Base-by-base conservation (phyloP, 2,888 invertebrate species). In the Apodemia hepburni region DNA sequence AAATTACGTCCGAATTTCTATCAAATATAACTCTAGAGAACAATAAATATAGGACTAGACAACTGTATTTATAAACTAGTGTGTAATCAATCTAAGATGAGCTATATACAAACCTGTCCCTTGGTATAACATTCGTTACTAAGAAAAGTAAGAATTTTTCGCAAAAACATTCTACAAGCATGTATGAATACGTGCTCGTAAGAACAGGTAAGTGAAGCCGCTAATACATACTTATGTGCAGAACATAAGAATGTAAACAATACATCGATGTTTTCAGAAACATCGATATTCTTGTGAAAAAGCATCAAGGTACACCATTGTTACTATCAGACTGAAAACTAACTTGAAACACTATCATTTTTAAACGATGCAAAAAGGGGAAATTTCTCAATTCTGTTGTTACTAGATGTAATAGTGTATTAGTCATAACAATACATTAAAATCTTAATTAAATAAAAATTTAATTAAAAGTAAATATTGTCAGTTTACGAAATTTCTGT, bases 81-180 rank as follows among this genome's bases (percentile, higher is more conserved):
- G 12, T 51, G 27, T 54, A 54, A 54, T 54, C 27, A 7, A 54
- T 49, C 60, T 17, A 60, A 33, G n/a, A 15, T 47, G 49, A 49
- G 49, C 29, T 17, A 60, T 49, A 27, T 27, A 27, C 27, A 60
- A 60, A 60, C 33, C 60, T 62, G 62, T 61, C 17, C 63, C 62
- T 64, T 67, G 63, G 61, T 63, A 61, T 61, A 27, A 61, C 63
- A 63, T 65, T 61, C 64, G 58, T 60, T 62, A 61, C 60, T 60
- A 59, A 62, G 62, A 61, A 64, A 64, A 62, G 62, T 61, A 60
- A 63, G 54, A 54, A 27, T 54, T 54, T 65, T 68, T 66, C 62
- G 61, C 58, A 62, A 64, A 69, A 66, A 64, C 65, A 64, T 65
- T 60, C 63, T 63, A 65, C 61, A 65, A 59, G 66, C 64, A 65